Evolutionary conservation across 2,888 invertebrate genomes (phyloP).

Genomic region (Pristionchus fissidentatus): DNA sequence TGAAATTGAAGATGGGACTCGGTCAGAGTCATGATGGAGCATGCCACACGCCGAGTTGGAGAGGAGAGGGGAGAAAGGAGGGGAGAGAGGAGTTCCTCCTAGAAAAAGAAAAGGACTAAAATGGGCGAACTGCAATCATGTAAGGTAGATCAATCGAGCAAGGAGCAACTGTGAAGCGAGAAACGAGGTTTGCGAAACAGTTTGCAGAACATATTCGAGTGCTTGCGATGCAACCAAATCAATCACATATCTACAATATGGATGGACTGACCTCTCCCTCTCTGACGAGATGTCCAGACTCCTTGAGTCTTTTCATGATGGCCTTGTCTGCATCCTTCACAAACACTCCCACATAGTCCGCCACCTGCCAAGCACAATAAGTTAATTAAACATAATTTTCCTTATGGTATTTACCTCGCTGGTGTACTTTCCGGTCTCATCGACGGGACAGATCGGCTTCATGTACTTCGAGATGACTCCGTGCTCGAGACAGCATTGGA

Average conservation of each 20-base stretch:
- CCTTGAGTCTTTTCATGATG: constrained; percentile 88
- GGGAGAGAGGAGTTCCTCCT: no score
- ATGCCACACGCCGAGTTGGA: no score
- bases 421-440: constrained; percentile 90
- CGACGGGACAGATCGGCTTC: constrained; percentile 92
- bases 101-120: no score
- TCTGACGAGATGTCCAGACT: constrained; percentile 84
- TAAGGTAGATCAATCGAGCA: no score
- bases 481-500: constrained; percentile 82
- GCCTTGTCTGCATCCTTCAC: constrained; percentile 98
- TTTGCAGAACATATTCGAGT: constrained; percentile 98
- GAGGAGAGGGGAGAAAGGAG: no score
- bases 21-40: no score
- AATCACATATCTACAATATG: no score
- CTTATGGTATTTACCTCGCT: constrained; percentile 83
- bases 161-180: no score
- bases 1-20: no score
- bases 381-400: no score
- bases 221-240: constrained; percentile 83
- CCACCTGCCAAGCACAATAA: constrained; percentile 48
- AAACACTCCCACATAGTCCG: constrained; percentile 89
- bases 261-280: constrained; percentile 80
- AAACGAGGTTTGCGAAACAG: no score
- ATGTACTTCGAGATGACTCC: constrained; percentile 87
- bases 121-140: no score